phyloP scores from a whole-genome alignment of 1,140 invertebrate species.

The Littorina saxatilis region DNA sequence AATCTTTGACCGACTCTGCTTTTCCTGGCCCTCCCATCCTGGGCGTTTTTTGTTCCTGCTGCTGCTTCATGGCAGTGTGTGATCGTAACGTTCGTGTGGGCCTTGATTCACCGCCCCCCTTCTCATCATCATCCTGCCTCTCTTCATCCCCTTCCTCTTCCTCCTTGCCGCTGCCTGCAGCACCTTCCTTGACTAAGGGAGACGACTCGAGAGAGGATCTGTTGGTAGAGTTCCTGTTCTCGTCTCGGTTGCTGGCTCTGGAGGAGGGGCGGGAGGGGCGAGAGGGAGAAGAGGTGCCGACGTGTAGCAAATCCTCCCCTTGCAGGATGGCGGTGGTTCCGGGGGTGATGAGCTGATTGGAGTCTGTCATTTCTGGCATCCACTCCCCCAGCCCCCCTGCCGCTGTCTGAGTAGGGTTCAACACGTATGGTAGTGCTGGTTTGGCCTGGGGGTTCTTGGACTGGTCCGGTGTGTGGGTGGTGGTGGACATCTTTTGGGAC shows the following conservation, averaged over 20 bases:
- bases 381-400: slow-evolving; percentile 31
- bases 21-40: slow-evolving; percentile 18
- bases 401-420: slow-evolving; percentile 64
- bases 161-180: slow-evolving; percentile 16
- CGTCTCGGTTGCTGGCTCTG: slow-evolving; percentile 33
- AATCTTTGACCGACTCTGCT: slow-evolving; percentile 36
- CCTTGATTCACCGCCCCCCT: slow-evolving; percentile 59
- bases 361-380: neutral
- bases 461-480: slow-evolving; percentile 49
- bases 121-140: slow-evolving; percentile 70
- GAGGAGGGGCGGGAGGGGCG: slow-evolving; percentile 28
- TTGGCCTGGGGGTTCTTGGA: slow-evolving; percentile 58
- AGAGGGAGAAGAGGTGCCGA: slow-evolving; percentile 29
- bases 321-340: neutral
- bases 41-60: slow-evolving; percentile 51
- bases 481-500: slow-evolving; percentile 55
- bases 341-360: neutral
- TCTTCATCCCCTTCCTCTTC: slow-evolving; percentile 25
- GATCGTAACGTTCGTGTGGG: slow-evolving; percentile 67
- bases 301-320: neutral
- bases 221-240: slow-evolving; percentile 21
- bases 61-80: slow-evolving; percentile 65
- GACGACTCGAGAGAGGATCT: neutral
- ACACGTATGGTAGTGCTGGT: slow-evolving; percentile 67
- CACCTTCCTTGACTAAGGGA: neutral